Base-by-base conservation (phyloP, 53 echinoderm and acorn worm species). In the Luidia sarsii region DNA sequence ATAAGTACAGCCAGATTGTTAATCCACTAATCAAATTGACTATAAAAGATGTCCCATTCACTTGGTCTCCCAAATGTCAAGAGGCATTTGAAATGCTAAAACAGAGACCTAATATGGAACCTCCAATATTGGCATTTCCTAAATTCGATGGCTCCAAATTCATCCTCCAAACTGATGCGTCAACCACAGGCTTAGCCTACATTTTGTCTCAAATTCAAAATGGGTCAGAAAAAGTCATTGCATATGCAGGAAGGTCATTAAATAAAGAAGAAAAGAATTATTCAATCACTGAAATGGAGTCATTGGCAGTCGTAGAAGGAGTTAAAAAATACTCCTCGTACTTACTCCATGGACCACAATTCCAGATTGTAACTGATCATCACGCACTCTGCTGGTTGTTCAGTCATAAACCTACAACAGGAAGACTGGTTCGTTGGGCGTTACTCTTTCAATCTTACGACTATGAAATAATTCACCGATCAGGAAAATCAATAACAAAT, bases 301-400 rank as follows among this genome's bases (percentile, higher is more conserved):
- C 72, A 7, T 72, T 72, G 23, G 72, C 72, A 53, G 72, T 72
- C 23, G 72, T 72, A 22, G 72, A 72, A 53, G 72, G 33, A 39
- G 67, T 67, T 16, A 67, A 67, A 39, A 67, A 67, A 67, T 67
- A 67, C 45, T 67, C 67, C 25, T 72, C 72, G 36, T 72, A 72
- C 35, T 23, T 72, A 18, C 55, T 72, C 15, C 33, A 72, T 54
- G 72, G 72, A 36, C 72, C 72, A n/a, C n/a, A n/a, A n/a, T n/a
- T n/a, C n/a, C n/a, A n/a, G n/a, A n/a, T n/a, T n/a, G n/a, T n/a
- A n/a, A 72, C 72, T 31, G 72, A 72, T 45, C 79, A 79, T 35
- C 62, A 37, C 34, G 79, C 79, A 59, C 30, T 79, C 7, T 39
- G 45, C 28, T 72, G 72, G 72, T 54, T 72, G 20, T 72, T 72